Percentiles rank a stretch among this genome's conserved stretches.
These are phyloP conservation scores for Ambastaia sidthimunki DNA, from an alignment of 2,797 vertebrate genomes.

Conservation along the genomic window DNA sequence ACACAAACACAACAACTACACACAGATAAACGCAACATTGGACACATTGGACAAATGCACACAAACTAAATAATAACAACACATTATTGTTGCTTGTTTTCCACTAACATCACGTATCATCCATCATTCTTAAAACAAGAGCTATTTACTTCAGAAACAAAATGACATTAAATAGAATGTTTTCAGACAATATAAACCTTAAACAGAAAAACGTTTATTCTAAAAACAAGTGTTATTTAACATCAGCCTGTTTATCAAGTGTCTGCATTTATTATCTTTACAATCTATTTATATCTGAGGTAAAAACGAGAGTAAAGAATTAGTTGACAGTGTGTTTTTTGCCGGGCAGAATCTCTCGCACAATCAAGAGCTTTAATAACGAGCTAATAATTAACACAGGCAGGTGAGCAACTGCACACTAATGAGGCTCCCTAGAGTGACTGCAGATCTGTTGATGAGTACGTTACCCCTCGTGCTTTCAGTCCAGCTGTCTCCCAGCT, in stretches of 20 bases:
- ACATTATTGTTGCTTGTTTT: neutral
- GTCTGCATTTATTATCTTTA: too few species aligned
- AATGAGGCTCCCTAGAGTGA: constrained; percentile 15
- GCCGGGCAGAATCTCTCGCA: neutral
- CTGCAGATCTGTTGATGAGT: constrained; percentile 16
- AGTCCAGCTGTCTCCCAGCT: constrained; percentile 25
- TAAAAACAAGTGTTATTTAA: too few species aligned
- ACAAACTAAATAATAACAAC: neutral
- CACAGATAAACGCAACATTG: neutral
- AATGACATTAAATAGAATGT: neutral
- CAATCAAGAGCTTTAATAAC: constrained; percentile 17
- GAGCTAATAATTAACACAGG: neutral
- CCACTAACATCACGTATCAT: neutral
- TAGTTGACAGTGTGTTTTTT: neutral
- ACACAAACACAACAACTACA: neutral
- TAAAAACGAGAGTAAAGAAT: neutral
- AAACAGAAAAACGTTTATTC: too few species aligned
- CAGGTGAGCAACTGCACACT: constrained; percentile 2
- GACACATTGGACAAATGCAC: too few species aligned
- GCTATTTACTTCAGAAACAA: neutral
- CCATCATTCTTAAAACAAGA: neutral
- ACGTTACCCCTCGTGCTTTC: constrained; percentile 33
- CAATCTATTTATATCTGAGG: neutral
- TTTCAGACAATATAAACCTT: too few species aligned
- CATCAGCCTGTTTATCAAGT: too few species aligned